Evolutionary conservation across 2,113 vertebrate genomes (phyloP).

Genomic region (Trogon melanurus): DNA sequence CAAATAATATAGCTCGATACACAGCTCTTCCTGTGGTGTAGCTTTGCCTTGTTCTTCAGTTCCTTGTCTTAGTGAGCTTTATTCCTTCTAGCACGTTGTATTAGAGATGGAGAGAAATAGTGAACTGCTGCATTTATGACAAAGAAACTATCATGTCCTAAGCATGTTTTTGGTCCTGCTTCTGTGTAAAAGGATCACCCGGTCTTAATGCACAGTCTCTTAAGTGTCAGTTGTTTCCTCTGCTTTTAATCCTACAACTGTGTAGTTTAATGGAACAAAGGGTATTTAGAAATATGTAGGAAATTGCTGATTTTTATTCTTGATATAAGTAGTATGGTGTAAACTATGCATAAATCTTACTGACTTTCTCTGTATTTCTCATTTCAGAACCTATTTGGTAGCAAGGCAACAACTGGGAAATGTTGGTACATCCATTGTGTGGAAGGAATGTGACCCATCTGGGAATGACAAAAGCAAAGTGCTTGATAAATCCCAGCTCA

Average conservation of each 20-base stretch:
- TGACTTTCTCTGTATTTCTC: constrained; percentile 38
- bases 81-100: not conserved
- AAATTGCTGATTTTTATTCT: not conserved
- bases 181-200: not conserved
- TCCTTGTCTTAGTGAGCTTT: not conserved
- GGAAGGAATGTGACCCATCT: constrained; percentile 42
- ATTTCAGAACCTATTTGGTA: constrained; percentile 42
- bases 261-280: not conserved
- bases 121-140: not conserved
- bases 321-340: not conserved
- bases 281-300: not conserved
- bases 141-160: not conserved
- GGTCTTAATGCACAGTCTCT: not conserved
- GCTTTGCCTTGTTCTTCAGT: not conserved
- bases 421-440: not conserved
- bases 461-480: constrained; percentile 21
- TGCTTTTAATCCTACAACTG: not conserved
- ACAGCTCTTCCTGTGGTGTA: not conserved
- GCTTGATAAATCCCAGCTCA: constrained; percentile 37
- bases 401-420: constrained; percentile 3
- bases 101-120: not conserved
- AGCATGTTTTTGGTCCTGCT: not conserved
- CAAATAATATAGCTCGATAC: not conserved
- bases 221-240: not conserved
- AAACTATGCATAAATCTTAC: not conserved